These are phyloP conservation scores for Scolopax mira DNA, from an alignment of 2,113 vertebrate species.

Conservation along the genomic window DNA sequence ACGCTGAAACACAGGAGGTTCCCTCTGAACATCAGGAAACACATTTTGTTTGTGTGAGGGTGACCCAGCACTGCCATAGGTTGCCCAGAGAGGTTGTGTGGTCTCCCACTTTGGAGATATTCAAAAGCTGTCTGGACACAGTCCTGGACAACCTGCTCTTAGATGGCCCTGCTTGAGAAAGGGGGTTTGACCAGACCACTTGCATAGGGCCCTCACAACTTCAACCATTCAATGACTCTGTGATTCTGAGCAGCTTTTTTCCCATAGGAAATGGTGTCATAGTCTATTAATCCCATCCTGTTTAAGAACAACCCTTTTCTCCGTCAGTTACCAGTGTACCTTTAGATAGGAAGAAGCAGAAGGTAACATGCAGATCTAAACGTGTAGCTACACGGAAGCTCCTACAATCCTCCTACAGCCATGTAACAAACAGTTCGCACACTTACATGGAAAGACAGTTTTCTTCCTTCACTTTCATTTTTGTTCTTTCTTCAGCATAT, in stretches of 20 bases:
- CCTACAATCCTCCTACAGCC: background rate
- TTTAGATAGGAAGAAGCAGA: background rate
- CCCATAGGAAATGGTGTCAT: background rate
- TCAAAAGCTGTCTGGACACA: background rate
- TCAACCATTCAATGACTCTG: background rate
- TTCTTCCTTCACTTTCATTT: background rate
- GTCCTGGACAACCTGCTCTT: background rate
- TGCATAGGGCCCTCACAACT: background rate
- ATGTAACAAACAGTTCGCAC: background rate
- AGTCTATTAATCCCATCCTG: background rate
- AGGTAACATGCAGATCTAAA: background rate
- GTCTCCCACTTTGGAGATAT: background rate
- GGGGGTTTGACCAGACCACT: fast-evolving
- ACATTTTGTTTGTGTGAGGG: background rate
- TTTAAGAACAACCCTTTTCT: background rate
- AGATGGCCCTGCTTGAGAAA: background rate
- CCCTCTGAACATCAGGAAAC: background rate
- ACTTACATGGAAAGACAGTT: background rate
- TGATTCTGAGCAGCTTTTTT: background rate
- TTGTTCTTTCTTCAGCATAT: background rate
- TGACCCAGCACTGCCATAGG: background rate
- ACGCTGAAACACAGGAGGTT: background rate
- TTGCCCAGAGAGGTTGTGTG: background rate
- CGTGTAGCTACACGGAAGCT: background rate
- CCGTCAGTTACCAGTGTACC: fast-evolving